Evolutionary conservation across 2,888 invertebrate genomes (phyloP), one percentile per base, ranked within the genome.

Genomic region (Norana najaformis): DNA sequence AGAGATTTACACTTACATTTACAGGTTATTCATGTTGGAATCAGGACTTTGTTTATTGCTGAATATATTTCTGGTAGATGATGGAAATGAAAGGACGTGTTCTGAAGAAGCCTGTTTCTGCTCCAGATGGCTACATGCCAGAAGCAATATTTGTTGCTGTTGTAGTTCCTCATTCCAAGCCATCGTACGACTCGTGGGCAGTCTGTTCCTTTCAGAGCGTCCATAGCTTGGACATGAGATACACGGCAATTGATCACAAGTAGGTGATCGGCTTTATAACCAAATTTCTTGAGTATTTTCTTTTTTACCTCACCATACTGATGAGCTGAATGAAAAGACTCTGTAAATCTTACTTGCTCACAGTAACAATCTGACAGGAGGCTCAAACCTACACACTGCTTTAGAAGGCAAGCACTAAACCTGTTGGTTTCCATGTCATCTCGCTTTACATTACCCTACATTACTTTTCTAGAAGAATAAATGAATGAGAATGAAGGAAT

Each of bases 161-260:
- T 36, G 85, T 85, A 6, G 30, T 37, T 85, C 85, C 85, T 8
- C 85, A 85, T 35, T 85, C 36, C 18, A 85, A 36, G 85, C 37
- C 85, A 36, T 1, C 35, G 35, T 16, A 5, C 0, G 85, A 85
- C 37, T 85, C 36, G 0, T 20, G 18, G 35, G 85, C 35, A 36
- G 20, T 85, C 37, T 20, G 35, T 20, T 85, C 85, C 37, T 90
- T 90, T 47, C 83, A 89, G 41, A 90, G 85, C 38, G 83, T 83
- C 13, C 90, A 90, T 89, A 36, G 88, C 88, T n/a, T 90, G 47
- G 90, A 90, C 53, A 90, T 90, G 90, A 89, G 47, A 35, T 85
- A 85, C 88, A 47, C 11, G 20, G n/a, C 38, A 38, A 30, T 90
- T 35, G 90, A 90, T n/a, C 47, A 90, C 37, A 90, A 69, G 90